Evolutionary conservation across 1,140 invertebrate genomes (phyloP).

Genomic region (Meteorus sp.): DNA sequence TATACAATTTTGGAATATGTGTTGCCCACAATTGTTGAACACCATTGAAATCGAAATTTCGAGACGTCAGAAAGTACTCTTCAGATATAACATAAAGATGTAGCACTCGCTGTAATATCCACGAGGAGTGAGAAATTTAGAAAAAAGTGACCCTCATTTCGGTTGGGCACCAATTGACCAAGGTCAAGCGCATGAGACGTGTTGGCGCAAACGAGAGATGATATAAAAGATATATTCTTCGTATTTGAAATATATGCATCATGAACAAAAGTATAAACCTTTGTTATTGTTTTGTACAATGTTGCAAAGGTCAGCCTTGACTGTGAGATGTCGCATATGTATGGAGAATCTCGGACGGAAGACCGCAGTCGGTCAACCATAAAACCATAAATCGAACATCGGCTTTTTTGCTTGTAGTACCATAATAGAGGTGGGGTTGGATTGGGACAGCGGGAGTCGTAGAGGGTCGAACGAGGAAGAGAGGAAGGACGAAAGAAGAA

Average conservation of each 20-base stretch:
- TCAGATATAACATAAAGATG: too few relatives aligned
- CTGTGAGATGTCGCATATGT: too few relatives aligned
- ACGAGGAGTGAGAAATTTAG: background rate
- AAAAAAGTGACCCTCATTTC: background rate
- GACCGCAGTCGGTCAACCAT: slow-evolving; percentile 56
- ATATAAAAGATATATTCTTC: background rate
- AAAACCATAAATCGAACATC: slow-evolving; percentile 51
- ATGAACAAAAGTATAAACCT: too few relatives aligned
- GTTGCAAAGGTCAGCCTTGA: slow-evolving; percentile 47
- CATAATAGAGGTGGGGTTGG: slow-evolving; percentile 9
- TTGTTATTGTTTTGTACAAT: slow-evolving; percentile 11
- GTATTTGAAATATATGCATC: too few relatives aligned
- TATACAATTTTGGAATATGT: too few relatives aligned
- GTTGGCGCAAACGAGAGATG: background rate
- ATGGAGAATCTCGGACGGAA: slow-evolving; percentile 29
- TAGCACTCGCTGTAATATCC: background rate
- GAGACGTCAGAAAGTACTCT: too few relatives aligned
- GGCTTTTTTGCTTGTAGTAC: slow-evolving; percentile 50
- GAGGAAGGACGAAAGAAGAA: slow-evolving; percentile 20
- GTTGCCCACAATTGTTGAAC: too few relatives aligned
- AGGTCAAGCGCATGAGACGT: slow-evolving; percentile 6
- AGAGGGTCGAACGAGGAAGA: slow-evolving; percentile 21
- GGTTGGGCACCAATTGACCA: background rate
- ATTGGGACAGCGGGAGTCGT: background rate
- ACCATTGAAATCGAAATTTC: too few relatives aligned